Percentiles rank a stretch among this genome's conserved stretches.
Conservation (phyloP, 2,797 vertebrate genomes). For the Paramormyrops hopkinsi region DNA sequence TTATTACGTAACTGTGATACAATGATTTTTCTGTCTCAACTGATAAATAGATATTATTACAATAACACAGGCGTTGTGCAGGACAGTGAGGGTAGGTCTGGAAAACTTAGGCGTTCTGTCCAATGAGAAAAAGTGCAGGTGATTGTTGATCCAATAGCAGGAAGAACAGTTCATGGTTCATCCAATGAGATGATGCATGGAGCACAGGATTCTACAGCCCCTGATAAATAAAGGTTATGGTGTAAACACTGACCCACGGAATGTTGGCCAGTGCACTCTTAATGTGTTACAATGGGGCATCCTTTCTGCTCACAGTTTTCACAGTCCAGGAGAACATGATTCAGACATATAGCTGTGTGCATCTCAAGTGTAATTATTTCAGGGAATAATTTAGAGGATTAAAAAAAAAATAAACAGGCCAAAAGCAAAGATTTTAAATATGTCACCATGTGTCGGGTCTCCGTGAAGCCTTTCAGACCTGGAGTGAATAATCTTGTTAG, state of each 20-base stretch:
- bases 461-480: conserved; percentile 9
- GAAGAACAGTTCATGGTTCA: neutral
- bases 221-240: neutral
- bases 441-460: conserved; percentile 23
- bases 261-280: neutral
- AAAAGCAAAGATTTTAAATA: conserved; percentile 15
- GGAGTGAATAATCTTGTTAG: conserved; percentile 14
- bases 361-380: conserved; percentile 4
- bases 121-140: neutral
- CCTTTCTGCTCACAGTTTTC: neutral
- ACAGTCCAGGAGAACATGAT: neutral
- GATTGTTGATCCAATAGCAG: neutral
- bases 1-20: neutral
- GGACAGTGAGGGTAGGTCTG: neutral
- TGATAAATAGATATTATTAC: neutral
- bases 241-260: neutral
- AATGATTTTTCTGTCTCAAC: neutral
- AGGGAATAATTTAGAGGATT: neutral
- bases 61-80: neutral
- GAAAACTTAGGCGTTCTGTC: neutral
- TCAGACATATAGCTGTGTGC: neutral
- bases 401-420: neutral
- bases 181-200: neutral
- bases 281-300: neutral
- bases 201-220: neutral